Evolutionary conservation across 2,888 invertebrate species (phyloP).

Genomic region (Marronus borbonicus): DNA sequence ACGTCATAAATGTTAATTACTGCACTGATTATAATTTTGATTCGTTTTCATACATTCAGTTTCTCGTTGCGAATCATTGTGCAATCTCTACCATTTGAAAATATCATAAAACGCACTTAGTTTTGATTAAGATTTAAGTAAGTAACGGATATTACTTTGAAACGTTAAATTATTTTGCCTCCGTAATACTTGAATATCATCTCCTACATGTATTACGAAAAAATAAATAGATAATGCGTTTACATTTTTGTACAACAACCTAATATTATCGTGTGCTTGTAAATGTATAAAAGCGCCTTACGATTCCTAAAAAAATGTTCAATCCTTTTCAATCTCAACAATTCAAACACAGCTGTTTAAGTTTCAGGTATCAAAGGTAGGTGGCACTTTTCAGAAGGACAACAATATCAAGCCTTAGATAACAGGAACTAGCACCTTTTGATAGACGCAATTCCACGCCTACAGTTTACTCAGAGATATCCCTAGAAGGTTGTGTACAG

Average conservation of each 20-base stretch:
- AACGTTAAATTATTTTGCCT: too few relatives aligned
- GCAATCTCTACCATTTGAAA: neutral
- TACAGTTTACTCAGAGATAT: constrained; percentile 27
- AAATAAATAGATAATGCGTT: too few relatives aligned
- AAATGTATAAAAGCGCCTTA: too few relatives aligned
- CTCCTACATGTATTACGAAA: too few relatives aligned
- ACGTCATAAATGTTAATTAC: constrained; percentile 3
- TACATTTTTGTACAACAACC: too few relatives aligned
- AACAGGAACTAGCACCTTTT: constrained; percentile 53
- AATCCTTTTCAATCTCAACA: neutral
- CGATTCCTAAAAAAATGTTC: too few relatives aligned
- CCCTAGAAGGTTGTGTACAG: too few relatives aligned
- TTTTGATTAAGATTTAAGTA: too few relatives aligned
- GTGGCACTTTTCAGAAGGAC: constrained; percentile 52
- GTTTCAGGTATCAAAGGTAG: constrained; percentile 54
- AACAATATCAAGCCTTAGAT: constrained; percentile 51
- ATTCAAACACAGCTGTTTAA: constrained; percentile 51
- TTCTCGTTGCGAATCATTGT: neutral
- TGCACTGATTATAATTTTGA: neutral
- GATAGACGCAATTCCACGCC: constrained; percentile 52
- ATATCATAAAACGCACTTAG: too few relatives aligned
- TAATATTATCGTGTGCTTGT: too few relatives aligned
- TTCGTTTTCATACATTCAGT: neutral
- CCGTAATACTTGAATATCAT: too few relatives aligned
- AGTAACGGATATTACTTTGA: too few relatives aligned